Evolutionary conservation across 2,797 vertebrate genomes (phyloP).

Genomic region (Phalloptychus januarius): DNA sequence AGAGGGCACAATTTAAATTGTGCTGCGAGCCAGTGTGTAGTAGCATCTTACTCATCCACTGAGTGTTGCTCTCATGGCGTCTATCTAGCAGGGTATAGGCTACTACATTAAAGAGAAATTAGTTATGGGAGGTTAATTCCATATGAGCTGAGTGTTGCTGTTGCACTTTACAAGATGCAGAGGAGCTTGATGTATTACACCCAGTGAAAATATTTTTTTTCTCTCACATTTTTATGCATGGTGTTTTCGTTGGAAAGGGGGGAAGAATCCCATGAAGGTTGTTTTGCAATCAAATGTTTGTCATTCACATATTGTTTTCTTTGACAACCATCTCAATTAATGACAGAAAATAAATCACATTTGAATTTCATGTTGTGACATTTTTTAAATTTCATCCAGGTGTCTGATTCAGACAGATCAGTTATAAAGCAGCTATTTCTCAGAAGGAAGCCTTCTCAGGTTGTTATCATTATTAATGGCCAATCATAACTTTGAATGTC

Average conservation of each 20-base stretch:
- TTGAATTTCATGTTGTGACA: background rate
- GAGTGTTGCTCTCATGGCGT: background rate
- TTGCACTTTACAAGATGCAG: background rate
- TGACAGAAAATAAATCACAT: background rate
- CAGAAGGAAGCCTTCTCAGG: background rate
- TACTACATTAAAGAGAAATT: slow-evolving; percentile 5
- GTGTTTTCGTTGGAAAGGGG: background rate
- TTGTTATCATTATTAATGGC: background rate
- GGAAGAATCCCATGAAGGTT: background rate
- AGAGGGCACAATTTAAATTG: slow-evolving; percentile 70
- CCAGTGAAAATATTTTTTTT: background rate
- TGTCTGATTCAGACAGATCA: background rate
- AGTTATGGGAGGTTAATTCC: background rate
- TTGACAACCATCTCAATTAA: background rate
- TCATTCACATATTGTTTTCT: background rate
- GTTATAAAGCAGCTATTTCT: background rate
- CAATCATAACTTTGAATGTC: background rate
- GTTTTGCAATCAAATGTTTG: background rate
- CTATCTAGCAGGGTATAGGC: background rate
- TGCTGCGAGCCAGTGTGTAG: background rate
- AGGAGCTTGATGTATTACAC: background rate
- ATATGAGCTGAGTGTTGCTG: background rate
- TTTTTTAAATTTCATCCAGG: background rate
- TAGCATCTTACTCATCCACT: slow-evolving; percentile 1
- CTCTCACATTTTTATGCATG: background rate